A percentile compares a stretch with the other conserved stretches of the same genome.
These are phyloP conservation scores for Tetranychus piercei DNA, from an alignment of 2,888 invertebrate genomes.

Conservation along the genomic window DNA sequence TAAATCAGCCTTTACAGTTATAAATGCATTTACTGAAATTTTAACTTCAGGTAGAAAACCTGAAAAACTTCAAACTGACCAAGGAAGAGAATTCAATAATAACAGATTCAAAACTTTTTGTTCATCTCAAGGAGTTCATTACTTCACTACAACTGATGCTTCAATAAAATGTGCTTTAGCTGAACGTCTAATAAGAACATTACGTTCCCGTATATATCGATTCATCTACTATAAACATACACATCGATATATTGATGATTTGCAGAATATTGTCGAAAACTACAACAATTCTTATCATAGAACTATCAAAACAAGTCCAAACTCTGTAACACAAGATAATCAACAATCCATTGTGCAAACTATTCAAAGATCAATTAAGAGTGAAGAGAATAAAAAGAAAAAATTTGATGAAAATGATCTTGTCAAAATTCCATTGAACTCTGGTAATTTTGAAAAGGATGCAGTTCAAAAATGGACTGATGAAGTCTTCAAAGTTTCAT, in stretches of 20 bases:
- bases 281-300: background rate
- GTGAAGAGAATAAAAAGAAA: too few species aligned
- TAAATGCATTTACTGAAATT: background rate
- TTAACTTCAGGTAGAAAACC: background rate
- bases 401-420: background rate
- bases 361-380: too few species aligned
- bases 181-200: conserved; percentile 28
- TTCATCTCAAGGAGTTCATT: conserved; percentile 13
- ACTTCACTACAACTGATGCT: conserved; percentile 26
- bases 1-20: conserved; percentile 22
- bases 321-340: background rate
- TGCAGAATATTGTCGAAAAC: background rate
- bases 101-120: conserved; percentile 16
- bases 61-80: conserved; percentile 21
- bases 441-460: background rate
- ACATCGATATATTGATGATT: conserved; percentile 3
- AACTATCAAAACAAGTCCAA: background rate
- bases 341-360: background rate
- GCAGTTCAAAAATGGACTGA: background rate
- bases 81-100: conserved; percentile 25
- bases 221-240: conserved; percentile 27
- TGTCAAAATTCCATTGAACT: background rate
- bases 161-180: conserved; percentile 29
- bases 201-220: conserved; percentile 28
- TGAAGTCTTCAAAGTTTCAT: background rate